Evolutionary conservation across 2,113 vertebrate species (phyloP).

Genomic region (Nycticryphes semicollaris): DNA sequence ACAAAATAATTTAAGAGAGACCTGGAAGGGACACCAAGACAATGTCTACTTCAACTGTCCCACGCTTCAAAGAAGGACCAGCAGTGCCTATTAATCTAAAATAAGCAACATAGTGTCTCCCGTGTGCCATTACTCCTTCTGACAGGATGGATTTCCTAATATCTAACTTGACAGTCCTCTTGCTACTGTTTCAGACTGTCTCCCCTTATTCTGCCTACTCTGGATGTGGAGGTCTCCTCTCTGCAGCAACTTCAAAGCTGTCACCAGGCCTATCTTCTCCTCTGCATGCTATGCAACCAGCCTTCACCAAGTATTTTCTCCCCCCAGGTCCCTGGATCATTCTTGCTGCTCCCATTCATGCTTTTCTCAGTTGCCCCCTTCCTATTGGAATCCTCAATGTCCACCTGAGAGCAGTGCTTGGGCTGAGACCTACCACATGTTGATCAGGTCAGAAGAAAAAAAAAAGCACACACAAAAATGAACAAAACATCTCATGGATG

Average conservation of each 20-base stretch:
- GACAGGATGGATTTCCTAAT: background rate
- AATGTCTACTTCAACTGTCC: background rate
- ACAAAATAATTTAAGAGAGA: background rate
- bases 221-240: background rate
- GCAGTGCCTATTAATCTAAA: background rate
- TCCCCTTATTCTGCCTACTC: background rate
- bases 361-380: background rate
- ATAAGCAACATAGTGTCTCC: background rate
- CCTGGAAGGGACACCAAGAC: background rate
- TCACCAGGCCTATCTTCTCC: background rate
- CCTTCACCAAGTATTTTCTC: background rate
- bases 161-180: background rate
- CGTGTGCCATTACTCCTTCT: background rate
- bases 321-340: background rate
- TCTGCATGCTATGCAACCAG: background rate
- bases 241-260: background rate
- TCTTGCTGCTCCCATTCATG: background rate
- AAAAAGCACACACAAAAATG: background rate
- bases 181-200: background rate
- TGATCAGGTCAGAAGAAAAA: background rate
- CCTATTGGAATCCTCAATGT: accelerated
- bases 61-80: background rate
- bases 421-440: accelerated
- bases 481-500: background rate
- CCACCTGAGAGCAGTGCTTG: background rate